These are phyloP conservation scores for Hydrolagus affinis DNA, from an alignment of 2,113 vertebrate species.

Conservation along the genomic window DNA sequence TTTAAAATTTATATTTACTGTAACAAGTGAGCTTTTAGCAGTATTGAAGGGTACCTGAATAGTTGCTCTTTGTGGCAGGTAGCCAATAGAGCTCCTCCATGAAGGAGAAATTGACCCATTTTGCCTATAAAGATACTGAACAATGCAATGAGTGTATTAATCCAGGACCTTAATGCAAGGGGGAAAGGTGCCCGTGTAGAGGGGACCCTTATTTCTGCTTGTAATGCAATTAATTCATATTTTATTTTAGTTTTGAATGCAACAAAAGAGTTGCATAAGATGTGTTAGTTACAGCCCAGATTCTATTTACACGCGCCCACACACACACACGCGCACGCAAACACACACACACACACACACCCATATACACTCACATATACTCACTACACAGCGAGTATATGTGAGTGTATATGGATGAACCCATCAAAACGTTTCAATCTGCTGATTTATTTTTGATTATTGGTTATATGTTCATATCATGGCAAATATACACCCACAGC, in stretches of 20 bases:
- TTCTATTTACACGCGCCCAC: not conserved
- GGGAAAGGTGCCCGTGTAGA: not conserved
- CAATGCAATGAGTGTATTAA: not conserved
- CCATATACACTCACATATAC: no score
- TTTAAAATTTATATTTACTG: slow-evolving; percentile 19
- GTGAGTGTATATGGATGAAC: no score
- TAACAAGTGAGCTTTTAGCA: slow-evolving; percentile 21
- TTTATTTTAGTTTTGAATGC: slow-evolving; percentile 2
- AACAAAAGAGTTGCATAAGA: not conserved
- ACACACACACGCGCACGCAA: no score
- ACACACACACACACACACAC: no score
- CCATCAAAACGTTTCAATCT: not conserved
- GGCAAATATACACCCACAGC: slow-evolving; percentile 12
- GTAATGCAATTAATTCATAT: not conserved
- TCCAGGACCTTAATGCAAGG: slow-evolving; percentile 5
- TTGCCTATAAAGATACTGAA: not conserved
- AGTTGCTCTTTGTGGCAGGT: not conserved
- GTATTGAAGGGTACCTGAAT: slow-evolving; percentile 1
- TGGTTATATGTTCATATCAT: slow-evolving; percentile 22
- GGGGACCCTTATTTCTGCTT: not conserved
- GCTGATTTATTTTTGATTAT: slow-evolving; percentile 2
- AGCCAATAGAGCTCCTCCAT: not conserved
- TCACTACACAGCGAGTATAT: no score
- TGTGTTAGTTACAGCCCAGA: slow-evolving; percentile 15
- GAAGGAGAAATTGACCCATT: not conserved